These are phyloP conservation scores for Garrulus glandarius DNA, from an alignment of 2,797 vertebrate genomes.

Conservation along the genomic window DNA sequence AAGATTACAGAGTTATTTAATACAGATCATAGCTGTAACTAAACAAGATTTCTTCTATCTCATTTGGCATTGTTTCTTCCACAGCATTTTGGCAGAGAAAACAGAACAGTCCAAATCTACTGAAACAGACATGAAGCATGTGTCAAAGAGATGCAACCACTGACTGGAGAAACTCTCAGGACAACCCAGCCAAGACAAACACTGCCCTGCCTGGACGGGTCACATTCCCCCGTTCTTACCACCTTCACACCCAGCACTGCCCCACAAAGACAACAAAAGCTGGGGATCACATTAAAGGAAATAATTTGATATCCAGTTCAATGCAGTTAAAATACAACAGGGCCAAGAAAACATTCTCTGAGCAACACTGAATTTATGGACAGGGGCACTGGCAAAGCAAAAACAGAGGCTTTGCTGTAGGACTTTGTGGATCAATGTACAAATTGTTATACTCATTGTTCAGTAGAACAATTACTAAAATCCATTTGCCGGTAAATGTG, in stretches of 20 bases:
- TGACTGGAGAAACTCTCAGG: neutral
- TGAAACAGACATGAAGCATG: neutral
- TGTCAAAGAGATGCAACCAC: neutral
- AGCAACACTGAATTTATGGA: neutral
- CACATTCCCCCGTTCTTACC: neutral
- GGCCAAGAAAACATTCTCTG: neutral
- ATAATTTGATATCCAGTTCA: neutral
- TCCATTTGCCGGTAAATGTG: slow-evolving; percentile 79
- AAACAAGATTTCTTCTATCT: neutral
- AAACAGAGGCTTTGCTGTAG: slow-evolving; percentile 35
- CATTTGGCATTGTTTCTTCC: neutral
- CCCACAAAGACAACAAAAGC: neutral
- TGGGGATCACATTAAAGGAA: neutral
- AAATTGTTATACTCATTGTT: slow-evolving; percentile 72
- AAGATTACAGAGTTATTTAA: neutral
- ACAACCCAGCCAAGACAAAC: neutral
- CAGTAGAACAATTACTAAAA: slow-evolving; percentile 77
- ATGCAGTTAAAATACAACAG: neutral
- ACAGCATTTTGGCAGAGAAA: neutral
- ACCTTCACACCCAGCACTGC: neutral
- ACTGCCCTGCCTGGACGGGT: neutral
- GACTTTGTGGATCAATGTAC: slow-evolving; percentile 72
- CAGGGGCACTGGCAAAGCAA: neutral
- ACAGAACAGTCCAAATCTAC: neutral
- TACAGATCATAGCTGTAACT: neutral